phyloP scores from a whole-genome alignment of 1,140 invertebrate species.

The Cotesia glomerata region DNA sequence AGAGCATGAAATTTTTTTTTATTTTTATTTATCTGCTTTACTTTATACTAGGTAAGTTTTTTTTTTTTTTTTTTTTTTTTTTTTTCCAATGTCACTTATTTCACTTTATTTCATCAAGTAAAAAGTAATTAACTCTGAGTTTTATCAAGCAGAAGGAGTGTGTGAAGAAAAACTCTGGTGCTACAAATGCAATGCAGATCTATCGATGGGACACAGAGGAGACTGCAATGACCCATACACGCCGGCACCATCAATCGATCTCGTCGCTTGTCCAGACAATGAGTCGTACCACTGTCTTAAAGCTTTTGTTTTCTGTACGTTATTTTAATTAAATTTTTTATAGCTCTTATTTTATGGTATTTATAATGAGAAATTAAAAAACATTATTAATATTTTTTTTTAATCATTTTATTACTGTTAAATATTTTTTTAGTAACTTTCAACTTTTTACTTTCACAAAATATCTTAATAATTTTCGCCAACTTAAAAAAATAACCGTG shows the following conservation, averaged over 20 bases:
- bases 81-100: neutral
- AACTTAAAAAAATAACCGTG: too few species aligned
- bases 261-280: conserved; percentile 44
- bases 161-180: conserved; percentile 43
- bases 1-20: neutral
- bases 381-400: too few species aligned
- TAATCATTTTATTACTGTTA: too few species aligned
- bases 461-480: too few species aligned
- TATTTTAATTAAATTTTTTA: conserved; percentile 3
- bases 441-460: too few species aligned
- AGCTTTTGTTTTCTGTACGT: conserved; percentile 48
- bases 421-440: too few species aligned
- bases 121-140: conserved; percentile 9
- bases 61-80: too few species aligned
- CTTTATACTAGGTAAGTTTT: neutral
- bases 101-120: neutral
- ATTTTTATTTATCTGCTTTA: neutral
- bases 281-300: conserved; percentile 49
- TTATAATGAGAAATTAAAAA: too few species aligned
- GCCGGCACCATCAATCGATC: conserved; percentile 30
- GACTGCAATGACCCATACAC: conserved; percentile 54
- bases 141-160: conserved; percentile 19
- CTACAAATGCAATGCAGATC: conserved; percentile 50
- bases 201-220: conserved; percentile 35
- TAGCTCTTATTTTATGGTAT: too few species aligned